Base-by-base conservation (phyloP, 2,888 invertebrate species). In the Adelognathus sp. region DNA sequence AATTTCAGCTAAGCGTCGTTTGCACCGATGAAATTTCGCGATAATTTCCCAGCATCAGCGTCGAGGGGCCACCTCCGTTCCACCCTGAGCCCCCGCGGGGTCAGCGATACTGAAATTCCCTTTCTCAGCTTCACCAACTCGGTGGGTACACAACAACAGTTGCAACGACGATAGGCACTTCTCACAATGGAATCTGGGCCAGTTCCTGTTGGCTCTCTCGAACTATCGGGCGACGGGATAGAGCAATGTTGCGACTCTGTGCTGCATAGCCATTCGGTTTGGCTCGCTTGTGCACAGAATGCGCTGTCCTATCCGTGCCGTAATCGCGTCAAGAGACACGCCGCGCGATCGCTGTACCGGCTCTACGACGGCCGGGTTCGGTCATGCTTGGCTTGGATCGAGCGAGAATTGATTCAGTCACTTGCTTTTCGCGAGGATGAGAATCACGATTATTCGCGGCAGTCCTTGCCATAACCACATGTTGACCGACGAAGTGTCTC, bases 21-120 rank as follows among this genome's bases (percentile, higher is more conserved):
- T 21, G 44, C n/a, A n/a, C 73, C 81, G 86, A 87, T 86, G 83
- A 87, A 87, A 86, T 87, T 85, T 82, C 79, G 58, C 79, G 86
- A 87, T 85, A 85, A 79, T 81, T 76, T 71, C 41, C 29, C 46
- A 36, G 66, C 54, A 41, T 69, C 67, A 44, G 33, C 60, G 39
- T 41, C 27, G 31, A 18, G n/a, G 14, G 63, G 33, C 18, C 27
- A 18, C 73, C 70, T 80, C 80, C 76, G 66, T 66, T 61, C 63
- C 66, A 46, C 44, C 50, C 27, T n/a, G n/a, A n/a, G n/a, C n/a
- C n/a, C n/a, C n/a, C n/a, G n/a, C n/a, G n/a, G 61, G 76, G 58
- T 67, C 67, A 46, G 29, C 73, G 70, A 70, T 74, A 52, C 61
- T 79, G 64, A 67, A n/a, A 78, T 69, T 79, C 70, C 75, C 81